These are phyloP conservation scores for Drosophila santomea DNA, from an alignment of 1,140 invertebrate species.

Conservation along the genomic window DNA sequence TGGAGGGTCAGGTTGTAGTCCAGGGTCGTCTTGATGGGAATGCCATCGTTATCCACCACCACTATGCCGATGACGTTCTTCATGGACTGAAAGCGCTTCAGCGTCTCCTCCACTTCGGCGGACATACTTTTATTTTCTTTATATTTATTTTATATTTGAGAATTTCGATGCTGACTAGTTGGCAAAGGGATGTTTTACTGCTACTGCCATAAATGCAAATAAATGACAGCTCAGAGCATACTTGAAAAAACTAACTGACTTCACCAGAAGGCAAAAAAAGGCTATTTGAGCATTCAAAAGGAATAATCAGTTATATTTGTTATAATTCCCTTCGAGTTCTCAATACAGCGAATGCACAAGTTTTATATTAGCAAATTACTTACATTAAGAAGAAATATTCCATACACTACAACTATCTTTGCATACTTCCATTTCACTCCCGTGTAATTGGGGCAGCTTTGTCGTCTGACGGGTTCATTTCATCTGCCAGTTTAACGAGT, in stretches of 20 bases:
- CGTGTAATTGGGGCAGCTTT: not conserved
- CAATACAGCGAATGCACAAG: no score
- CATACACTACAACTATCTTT: not conserved
- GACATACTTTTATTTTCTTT: constrained; percentile 81
- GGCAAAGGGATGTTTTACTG: no score
- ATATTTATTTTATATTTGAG: no score
- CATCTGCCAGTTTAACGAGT: constrained; percentile 33
- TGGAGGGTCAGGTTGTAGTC: constrained; percentile 91
- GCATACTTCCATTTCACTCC: not conserved
- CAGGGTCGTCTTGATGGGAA: constrained; percentile 91
- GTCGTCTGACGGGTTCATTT: constrained; percentile 16
- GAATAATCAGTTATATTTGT: no score
- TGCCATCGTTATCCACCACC: constrained; percentile 91
- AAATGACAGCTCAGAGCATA: not conserved
- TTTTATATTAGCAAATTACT: no score
- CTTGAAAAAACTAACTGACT: not conserved
- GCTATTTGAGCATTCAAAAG: no score
- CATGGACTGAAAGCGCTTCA: constrained; percentile 89
- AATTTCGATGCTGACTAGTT: no score
- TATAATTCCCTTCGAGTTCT: no score
- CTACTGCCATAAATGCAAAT: not conserved
- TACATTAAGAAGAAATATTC: no score
- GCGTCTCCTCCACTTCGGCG: constrained; percentile 91
- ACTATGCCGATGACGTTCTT: constrained; percentile 90
- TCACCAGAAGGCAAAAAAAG: no score